Percentiles rank a stretch among this genome's conserved stretches.
phyloP scores from a whole-genome alignment of 1,140 invertebrate genomes.

The Drosophila takahashii region DNA sequence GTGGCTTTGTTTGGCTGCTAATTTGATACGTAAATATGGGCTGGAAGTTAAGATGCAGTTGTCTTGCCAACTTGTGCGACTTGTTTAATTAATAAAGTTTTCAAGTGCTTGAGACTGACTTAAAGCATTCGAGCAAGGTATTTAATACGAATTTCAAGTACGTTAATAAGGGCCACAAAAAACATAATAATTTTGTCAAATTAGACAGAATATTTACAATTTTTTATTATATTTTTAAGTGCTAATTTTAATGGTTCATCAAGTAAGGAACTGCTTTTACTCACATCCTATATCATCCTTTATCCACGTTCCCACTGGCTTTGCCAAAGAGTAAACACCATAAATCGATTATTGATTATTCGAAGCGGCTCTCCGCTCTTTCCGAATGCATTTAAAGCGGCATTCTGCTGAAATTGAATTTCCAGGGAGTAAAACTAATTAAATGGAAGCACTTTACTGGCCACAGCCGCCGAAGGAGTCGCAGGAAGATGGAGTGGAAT shows the following conservation, averaged over 20 bases:
- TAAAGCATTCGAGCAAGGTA: neutral
- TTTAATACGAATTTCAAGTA: neutral
- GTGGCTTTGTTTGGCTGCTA: slow-evolving; percentile 36
- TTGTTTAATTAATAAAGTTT: neutral
- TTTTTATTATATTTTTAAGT: neutral
- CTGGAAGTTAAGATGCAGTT: neutral
- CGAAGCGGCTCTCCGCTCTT: slow-evolving; percentile 20
- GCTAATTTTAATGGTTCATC: neutral
- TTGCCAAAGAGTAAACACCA: slow-evolving; percentile 61
- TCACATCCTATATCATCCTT: slow-evolving; percentile 10
- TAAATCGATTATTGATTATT: slow-evolving; percentile 78
- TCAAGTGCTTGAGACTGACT: neutral
- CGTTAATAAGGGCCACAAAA: no score
- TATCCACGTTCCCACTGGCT: slow-evolving; percentile 7
- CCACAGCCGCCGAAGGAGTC: slow-evolving; percentile 30
- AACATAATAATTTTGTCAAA: no score
- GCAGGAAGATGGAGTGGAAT: slow-evolving; percentile 10
- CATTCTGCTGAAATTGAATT: slow-evolving; percentile 61
- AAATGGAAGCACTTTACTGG: slow-evolving; percentile 77
- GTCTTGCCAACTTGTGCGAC: neutral
- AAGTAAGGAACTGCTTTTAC: neutral
- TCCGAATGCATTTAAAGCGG: slow-evolving; percentile 45
- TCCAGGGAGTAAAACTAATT: slow-evolving; percentile 75
- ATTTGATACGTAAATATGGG: slow-evolving; percentile 30
- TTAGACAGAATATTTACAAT: no score